Evolutionary conservation across 2,797 vertebrate species (phyloP).

Genomic region (Lacerta bilineata): DNA sequence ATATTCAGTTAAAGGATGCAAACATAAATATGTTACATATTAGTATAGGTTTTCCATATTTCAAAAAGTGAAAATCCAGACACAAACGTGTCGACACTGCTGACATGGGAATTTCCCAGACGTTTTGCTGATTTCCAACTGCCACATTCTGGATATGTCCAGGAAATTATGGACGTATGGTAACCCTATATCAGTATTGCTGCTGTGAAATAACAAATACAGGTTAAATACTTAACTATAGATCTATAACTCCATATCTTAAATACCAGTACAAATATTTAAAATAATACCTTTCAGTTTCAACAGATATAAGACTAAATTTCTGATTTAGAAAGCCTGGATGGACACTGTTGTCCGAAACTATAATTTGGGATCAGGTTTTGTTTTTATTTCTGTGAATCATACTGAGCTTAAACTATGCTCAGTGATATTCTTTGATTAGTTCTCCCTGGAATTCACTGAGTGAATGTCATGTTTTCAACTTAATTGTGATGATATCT

Average conservation of each 20-base stretch:
- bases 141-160: no score
- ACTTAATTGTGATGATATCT: constrained; percentile 43
- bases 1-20: no score
- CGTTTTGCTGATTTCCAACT: no score
- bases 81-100: no score
- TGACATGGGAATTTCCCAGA: no score
- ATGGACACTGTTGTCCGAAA: neutral
- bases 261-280: neutral
- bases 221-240: neutral
- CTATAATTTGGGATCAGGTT: neutral
- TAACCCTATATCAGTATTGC: neutral
- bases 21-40: no score
- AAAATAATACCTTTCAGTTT: no score
- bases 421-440: neutral
- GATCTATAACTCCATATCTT: neutral
- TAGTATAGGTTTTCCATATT: no score
- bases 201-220: neutral
- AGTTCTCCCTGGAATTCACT: constrained; percentile 41
- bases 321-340: neutral
- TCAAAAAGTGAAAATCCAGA: no score
- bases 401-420: neutral
- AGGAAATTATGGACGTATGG: no score
- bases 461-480: constrained; percentile 47
- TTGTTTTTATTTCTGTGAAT: neutral
- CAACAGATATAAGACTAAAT: neutral